Evolutionary conservation across 2,113 vertebrate species (phyloP).

Genomic region (Probosciger aterrimus): DNA sequence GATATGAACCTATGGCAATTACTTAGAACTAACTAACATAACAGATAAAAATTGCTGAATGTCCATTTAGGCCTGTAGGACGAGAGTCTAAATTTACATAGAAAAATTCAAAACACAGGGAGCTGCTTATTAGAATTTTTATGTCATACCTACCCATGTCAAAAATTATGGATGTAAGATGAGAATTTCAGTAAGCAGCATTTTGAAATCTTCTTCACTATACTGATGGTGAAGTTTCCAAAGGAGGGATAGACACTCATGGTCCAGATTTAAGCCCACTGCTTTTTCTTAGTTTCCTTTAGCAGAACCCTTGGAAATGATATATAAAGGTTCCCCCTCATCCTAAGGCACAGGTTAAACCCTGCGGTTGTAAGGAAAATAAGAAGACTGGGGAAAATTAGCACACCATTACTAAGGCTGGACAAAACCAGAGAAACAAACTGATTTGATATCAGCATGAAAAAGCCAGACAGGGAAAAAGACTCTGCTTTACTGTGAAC

Average conservation of each 20-base stretch:
- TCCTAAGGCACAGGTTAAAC: not conserved
- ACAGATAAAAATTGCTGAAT: not conserved
- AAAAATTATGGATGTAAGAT: not conserved
- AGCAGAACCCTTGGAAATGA: not conserved
- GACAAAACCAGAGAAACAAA: not conserved
- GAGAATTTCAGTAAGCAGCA: not conserved
- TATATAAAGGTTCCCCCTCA: not conserved
- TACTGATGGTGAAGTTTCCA: not conserved
- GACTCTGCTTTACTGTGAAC: not conserved
- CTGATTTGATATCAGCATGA: not conserved
- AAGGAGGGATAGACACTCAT: not conserved
- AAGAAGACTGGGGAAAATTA: not conserved
- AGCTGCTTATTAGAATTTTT: not conserved
- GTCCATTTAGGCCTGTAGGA: not conserved
- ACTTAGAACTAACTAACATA: not conserved
- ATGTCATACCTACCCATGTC: not conserved
- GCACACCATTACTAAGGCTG: not conserved
- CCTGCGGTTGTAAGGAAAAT: not conserved
- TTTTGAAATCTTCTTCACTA: not conserved
- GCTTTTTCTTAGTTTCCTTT: not conserved
- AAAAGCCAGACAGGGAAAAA: not conserved
- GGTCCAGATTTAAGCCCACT: not conserved
- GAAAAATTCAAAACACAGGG: not conserved
- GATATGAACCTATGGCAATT: not conserved
- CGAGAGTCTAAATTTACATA: not conserved